Evolutionary conservation across 92 coral and sea anemone species (phyloP), one percentile per base, ranked within the genome.

Genomic region (Actinernus sp.): DNA sequence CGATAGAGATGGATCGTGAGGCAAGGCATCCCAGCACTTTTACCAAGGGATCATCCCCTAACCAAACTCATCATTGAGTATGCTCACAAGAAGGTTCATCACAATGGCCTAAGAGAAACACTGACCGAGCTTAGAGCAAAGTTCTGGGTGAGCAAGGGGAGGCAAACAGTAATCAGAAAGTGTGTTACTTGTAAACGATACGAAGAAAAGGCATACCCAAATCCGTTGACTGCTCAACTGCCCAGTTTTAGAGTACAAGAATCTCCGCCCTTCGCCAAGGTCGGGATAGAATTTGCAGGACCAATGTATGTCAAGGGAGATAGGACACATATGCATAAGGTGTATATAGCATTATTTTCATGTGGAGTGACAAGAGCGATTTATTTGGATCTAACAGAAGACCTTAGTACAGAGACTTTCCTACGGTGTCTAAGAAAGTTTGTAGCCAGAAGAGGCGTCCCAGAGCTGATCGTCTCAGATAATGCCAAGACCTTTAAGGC

Each of bases 81-180:
- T n/a, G n/a, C n/a, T n/a, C n/a, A 53, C 20, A 13, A 53, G 33
- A 25, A n/a, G 43, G 34, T 27, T 53, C n/a, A 53, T 21, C 59
- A 53, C 14, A 22, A 13, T 9, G 14, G 34, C 12, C 34, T 53
- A 26, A 53, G 59, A 53, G 43, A 37, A n/a, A 53, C 36, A 9
- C 36, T 49, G 4, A 49, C 25, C 21, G 55, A 49, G 26, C 31
- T 53, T 26, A 7, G 36, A 27, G 34, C 26, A 53, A 4, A 8
- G 18, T 26, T 8, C 29, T 61, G 38, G 54, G 25, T 61, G 16
- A 58, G 30, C 65, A 61, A 43, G 17, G 68, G 52, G 45, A 61
- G 68, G 20, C 38, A 61, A 43, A 54, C 59, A 8, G 59, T 53
- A 13, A 13, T 23, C 51, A 26, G 37, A 22, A 60, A 60, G 23